These are phyloP conservation scores for Aurelia sp. DNA, from an alignment of 30 jellyfish, hydroid and myxozoan genomes.

Conservation along the genomic window DNA sequence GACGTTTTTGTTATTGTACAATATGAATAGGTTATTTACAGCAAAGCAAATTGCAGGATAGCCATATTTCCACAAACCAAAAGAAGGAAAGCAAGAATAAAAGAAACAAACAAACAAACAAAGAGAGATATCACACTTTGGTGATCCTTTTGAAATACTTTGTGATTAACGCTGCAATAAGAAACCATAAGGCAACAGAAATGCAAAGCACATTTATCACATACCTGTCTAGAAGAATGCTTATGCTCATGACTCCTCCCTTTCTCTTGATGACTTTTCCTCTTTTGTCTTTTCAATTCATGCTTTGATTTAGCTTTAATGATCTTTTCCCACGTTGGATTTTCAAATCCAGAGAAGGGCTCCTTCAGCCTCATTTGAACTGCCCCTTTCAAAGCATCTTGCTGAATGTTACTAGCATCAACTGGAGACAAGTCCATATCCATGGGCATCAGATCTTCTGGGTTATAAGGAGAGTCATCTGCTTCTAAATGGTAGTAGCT, in stretches of 20 bases:
- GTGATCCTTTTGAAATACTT: too few species aligned
- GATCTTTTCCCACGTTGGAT: conserved; percentile 88
- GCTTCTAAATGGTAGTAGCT: conserved; percentile 63
- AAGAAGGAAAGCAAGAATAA: too few species aligned
- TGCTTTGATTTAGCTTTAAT: conserved; percentile 84
- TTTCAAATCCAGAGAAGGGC: conserved; percentile 77
- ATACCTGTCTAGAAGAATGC: not conserved
- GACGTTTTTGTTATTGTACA: too few species aligned
- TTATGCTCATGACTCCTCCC: not conserved
- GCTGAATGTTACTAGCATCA: conserved; percentile 45
- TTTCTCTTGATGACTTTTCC: conserved; percentile 58
- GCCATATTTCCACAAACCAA: too few species aligned
- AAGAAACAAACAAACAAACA: too few species aligned
- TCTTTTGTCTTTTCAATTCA: conserved; percentile 77
- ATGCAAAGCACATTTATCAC: too few species aligned
- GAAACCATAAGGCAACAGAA: too few species aligned
- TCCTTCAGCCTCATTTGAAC: conserved; percentile 73
- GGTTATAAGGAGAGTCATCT: conserved; percentile 89
- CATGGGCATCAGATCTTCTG: conserved; percentile 83
- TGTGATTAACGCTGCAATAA: too few species aligned
- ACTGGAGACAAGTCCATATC: conserved; percentile 53
- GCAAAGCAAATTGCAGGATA: too few species aligned
- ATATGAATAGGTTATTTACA: too few species aligned
- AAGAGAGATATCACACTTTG: too few species aligned
- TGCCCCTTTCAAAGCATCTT: conserved; percentile 81